Evolutionary conservation across 2,113 vertebrate genomes (phyloP), one percentile per base, ranked within the genome.

Genomic region (Octodon degus): DNA sequence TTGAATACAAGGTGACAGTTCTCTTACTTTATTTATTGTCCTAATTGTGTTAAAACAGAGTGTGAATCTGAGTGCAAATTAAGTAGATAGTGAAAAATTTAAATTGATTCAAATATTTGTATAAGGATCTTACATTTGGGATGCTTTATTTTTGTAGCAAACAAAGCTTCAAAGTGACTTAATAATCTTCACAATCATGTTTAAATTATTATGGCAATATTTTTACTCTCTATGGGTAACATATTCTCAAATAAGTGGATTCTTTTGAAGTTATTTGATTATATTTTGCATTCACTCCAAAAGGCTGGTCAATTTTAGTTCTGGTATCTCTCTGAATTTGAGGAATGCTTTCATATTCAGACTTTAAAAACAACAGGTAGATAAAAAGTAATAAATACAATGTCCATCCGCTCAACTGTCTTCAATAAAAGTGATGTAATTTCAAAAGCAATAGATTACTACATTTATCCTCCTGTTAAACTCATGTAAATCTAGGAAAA

Each of bases 391-490:
- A 84, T 81, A 92, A 84, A 86, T 34, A 87, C 11, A 92, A 77
- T 58, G 53, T 34, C 19, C 2, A 93, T 92, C 50, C 67, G 68
- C 47, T 87, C n/a, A 80, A 63, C 5, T 68, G 37, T 91, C 77
- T 95, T 97, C 40, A 89, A 58, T 77, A 84, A 96, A 96, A 93
- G 34, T 81, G 63, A 91, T 65, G 27, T 40, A 34, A 93, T 89
- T 62, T 83, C 37, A 92, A 77, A 94, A 93, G 86, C 80, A 92
- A 67, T 81, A 55, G 20, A 22, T 76, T 50, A 97, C 90, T 43
- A 72, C 47, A 72, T 89, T 74, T 94, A 76, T 93, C 55, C 47
- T 83, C 40, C 24, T 92, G n/a, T 72, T 81, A 84, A 95, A 68
- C 77, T 68, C n/a, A 74, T 32, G 17, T 40, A 91, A 96, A 34